Percentiles rank a stretch among this genome's conserved stretches.
These are phyloP conservation scores for Elachura formosa DNA, from an alignment of 2,113 vertebrate species.

Conservation along the genomic window DNA sequence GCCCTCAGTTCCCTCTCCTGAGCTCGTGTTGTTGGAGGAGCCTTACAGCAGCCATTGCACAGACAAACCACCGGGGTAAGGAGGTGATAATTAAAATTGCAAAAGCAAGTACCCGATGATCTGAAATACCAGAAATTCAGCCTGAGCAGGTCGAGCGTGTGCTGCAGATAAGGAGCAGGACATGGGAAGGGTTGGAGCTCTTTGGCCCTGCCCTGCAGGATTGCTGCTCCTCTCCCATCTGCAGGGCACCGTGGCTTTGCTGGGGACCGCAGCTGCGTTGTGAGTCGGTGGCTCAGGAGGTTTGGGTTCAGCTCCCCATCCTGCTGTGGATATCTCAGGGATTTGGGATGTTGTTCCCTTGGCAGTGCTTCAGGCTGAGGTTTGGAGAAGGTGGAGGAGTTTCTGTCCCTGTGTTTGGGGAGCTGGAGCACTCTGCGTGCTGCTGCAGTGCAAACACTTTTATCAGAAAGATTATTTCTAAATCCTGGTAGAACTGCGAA, in stretches of 20 bases:
- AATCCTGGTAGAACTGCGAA: not conserved
- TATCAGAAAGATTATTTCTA: not conserved
- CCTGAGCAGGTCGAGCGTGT: conserved; percentile 6
- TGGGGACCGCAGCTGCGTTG: not conserved
- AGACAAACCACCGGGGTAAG: not conserved
- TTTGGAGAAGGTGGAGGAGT: not conserved
- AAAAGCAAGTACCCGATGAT: not conserved
- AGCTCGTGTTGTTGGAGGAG: not conserved
- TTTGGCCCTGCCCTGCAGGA: not conserved
- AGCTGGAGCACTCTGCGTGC: not conserved
- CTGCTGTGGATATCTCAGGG: not conserved
- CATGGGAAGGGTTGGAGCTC: not conserved
- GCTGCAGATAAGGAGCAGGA: not conserved
- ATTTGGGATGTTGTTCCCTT: not conserved
- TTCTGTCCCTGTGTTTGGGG: not conserved
- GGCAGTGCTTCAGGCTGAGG: not conserved
- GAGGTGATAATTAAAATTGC: conserved; percentile 7
- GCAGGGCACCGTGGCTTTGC: not conserved
- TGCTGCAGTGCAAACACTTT: not conserved
- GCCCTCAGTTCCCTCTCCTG: not conserved
- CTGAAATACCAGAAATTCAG: conserved; percentile 33
- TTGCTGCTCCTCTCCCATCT: not conserved
- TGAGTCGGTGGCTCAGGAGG: not conserved
- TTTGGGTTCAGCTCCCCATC: not conserved
- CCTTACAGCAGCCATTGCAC: fast-evolving